Conservation (phyloP, 2,888 invertebrate genomes). For the Spilarctia lutea region DNA sequence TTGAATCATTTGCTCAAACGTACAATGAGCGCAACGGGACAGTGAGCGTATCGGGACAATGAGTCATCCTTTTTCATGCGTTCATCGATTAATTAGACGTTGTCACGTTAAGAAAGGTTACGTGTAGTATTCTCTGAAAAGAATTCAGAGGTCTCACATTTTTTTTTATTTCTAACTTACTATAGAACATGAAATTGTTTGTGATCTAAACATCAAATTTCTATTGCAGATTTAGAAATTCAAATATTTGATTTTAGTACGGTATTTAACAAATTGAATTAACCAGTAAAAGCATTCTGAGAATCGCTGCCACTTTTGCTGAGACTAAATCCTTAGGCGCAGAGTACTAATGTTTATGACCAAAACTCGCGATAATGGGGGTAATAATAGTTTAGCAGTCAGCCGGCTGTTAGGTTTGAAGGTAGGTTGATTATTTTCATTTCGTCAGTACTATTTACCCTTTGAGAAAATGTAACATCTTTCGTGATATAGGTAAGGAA, state of each 20-base stretch:
- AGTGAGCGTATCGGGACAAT: too few species aligned
- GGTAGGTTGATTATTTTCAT: not conserved
- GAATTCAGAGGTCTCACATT: too few species aligned
- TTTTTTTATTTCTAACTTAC: too few species aligned
- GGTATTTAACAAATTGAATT: not conserved
- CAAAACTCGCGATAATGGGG: not conserved
- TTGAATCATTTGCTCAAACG: too few species aligned
- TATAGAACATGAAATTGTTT: too few species aligned
- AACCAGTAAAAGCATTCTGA: not conserved
- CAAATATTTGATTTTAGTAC: not conserved
- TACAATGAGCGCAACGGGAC: too few species aligned
- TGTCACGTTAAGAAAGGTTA: too few species aligned
- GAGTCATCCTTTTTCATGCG: too few species aligned
- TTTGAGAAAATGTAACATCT: not conserved
- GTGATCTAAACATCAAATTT: too few species aligned
- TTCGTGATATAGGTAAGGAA: not conserved
- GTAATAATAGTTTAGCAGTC: not conserved
- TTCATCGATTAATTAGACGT: too few species aligned
- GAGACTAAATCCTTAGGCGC: not conserved
- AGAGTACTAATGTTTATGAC: conserved; percentile 3
- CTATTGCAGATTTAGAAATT: not conserved
- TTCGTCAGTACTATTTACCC: not conserved
- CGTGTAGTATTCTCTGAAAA: too few species aligned
- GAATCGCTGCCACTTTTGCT: not conserved
- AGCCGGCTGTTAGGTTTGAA: not conserved